Conservation (phyloP, 2,113 vertebrate genomes). For the rabbit (Oryctolagus cuniculus) region mOryCun1.1 NC_091452.1:22448501-22449000, state of each 20-base stretch:
- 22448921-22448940: constrained; percentile 1
- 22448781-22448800: neutral
- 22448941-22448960: neutral
- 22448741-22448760: neutral
- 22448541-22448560: neutral
- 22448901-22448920: neutral
- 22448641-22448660: neutral
- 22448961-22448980: neutral
- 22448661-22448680: constrained; percentile 37
- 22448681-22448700: neutral
- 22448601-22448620: neutral
- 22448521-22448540: neutral
- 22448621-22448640: neutral
- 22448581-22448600: neutral
- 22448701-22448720: neutral
- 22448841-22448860: neutral
- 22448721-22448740: neutral
- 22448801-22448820: neutral
- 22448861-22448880: neutral
- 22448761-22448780: neutral
- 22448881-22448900: neutral
- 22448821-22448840: neutral
- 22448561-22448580: neutral
- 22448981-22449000: neutral
- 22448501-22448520: neutral